These are phyloP conservation scores for Brassicogethes aeneus DNA, from an alignment of 2,888 invertebrate genomes.

Conservation along the genomic window DNA sequence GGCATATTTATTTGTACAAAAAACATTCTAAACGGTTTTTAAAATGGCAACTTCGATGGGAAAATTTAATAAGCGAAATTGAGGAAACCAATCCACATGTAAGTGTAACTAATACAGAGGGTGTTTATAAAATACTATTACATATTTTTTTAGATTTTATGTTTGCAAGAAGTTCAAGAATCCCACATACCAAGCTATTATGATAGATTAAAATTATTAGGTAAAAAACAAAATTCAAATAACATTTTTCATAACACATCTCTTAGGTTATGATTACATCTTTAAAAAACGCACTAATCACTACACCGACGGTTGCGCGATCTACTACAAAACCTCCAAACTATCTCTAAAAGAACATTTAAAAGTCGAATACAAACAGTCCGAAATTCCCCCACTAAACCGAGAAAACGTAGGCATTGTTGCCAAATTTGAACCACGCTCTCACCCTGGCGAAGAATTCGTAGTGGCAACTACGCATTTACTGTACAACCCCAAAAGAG, in stretches of 20 bases:
- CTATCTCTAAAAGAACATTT: conserved; percentile 58
- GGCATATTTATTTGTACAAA: conserved; percentile 65
- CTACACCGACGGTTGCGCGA: conserved; percentile 78
- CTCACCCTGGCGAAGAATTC: conserved; percentile 45
- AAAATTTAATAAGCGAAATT: conserved; percentile 50
- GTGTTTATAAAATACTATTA: conserved; percentile 5
- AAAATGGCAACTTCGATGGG: conserved; percentile 60
- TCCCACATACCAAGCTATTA: conserved; percentile 56
- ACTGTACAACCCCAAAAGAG: conserved; percentile 81
- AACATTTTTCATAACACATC: conserved; percentile 2
- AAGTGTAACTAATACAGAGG: conserved; percentile 28
- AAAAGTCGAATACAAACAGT: conserved; percentile 61
- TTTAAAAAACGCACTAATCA: conserved; percentile 82
- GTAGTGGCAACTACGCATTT: conserved; percentile 91
- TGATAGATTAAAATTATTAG: conserved; percentile 38
- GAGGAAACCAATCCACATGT: conserved; percentile 51
- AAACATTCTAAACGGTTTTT: conserved; percentile 50
- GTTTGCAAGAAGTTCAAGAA: conserved; percentile 85
- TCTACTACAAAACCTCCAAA: conserved; percentile 62
- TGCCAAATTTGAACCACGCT: conserved; percentile 57
- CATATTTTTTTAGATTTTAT: conserved; percentile 56
- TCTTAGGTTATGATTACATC: conserved; percentile 60
- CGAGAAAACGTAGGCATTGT: conserved; percentile 85
- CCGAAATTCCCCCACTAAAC: conserved; percentile 57
- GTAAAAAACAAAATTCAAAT: conserved; percentile 13